Conservation (phyloP, 2,888 invertebrate genomes). For the Microplitis deprimator region DNA sequence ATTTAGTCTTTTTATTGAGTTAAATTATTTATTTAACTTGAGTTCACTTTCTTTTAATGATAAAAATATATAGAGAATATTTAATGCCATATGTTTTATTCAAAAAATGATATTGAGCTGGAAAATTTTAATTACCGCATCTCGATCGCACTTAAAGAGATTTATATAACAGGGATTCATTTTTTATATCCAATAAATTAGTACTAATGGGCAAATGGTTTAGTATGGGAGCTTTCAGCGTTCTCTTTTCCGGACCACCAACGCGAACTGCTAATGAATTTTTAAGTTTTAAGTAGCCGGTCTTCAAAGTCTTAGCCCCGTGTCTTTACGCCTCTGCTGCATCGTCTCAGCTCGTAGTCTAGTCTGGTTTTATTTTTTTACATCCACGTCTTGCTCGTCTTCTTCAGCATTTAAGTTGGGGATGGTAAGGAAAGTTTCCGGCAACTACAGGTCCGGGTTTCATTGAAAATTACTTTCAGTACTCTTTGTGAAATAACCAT, state of each 20-base stretch:
- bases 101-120: background rate
- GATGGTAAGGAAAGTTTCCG: conserved; percentile 44
- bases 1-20: background rate
- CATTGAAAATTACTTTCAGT: conserved; percentile 55
- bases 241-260: conserved; percentile 30
- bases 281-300: conserved; percentile 53
- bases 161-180: background rate
- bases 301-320: background rate
- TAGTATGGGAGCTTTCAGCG: conserved; percentile 21
- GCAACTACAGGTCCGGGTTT: conserved; percentile 47
- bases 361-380: conserved; percentile 20
- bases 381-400: conserved; percentile 17
- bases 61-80: background rate
- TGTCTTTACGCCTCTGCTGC: background rate
- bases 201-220: conserved; percentile 48
- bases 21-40: background rate
- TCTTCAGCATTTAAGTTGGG: conserved; percentile 12
- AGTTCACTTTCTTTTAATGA: background rate
- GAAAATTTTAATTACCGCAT: background rate
- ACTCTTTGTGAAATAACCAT: conserved; percentile 43
- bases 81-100: background rate
- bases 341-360: conserved; percentile 29
- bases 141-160: background rate
- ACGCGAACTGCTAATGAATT: conserved; percentile 54
- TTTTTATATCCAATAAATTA: conserved; percentile 46